Percentiles rank a stretch among this genome's conserved stretches.
These are phyloP conservation scores for Centropristis striata DNA, from an alignment of 2,113 vertebrate species.

Conservation along the genomic window DNA sequence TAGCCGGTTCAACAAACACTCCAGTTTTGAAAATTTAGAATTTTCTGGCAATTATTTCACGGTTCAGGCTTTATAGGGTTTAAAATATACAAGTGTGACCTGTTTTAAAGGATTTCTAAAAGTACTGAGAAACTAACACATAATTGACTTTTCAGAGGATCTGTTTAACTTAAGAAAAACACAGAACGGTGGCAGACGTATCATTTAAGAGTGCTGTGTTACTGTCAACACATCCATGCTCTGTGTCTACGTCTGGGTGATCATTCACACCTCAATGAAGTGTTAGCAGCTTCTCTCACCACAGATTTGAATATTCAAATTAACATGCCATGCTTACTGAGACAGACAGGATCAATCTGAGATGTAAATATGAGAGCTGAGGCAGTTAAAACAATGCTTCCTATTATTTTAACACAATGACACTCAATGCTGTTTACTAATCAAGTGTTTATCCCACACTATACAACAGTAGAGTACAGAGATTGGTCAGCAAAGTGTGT, in stretches of 20 bases:
- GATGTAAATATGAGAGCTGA: constrained; percentile 12
- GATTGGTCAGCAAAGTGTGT: background rate
- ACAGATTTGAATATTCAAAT: constrained; percentile 51
- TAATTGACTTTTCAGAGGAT: background rate
- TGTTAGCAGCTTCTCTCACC: constrained; percentile 5
- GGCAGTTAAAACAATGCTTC: constrained; percentile 17
- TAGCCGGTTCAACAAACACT: too few species aligned
- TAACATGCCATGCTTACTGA: constrained; percentile 14
- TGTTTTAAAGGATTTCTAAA: background rate
- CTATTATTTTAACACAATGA: constrained; percentile 25
- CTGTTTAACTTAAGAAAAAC: background rate
- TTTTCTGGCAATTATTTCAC: too few species aligned
- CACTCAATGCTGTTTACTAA: constrained; percentile 11
- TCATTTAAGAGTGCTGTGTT: background rate
- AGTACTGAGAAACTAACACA: background rate
- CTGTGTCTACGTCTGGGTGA: background rate
- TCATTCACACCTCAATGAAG: background rate
- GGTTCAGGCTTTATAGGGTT: too few species aligned
- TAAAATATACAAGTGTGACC: background rate
- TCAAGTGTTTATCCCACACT: background rate
- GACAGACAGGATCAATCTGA: constrained; percentile 18
- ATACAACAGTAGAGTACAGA: background rate
- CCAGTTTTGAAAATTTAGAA: too few species aligned
- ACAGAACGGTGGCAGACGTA: background rate
- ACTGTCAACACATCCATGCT: background rate